Percentiles rank a stretch among this genome's conserved stretches.
These are phyloP conservation scores for Leptothorax acervorum DNA, from an alignment of 2,888 invertebrate genomes.

Conservation along the genomic window DNA sequence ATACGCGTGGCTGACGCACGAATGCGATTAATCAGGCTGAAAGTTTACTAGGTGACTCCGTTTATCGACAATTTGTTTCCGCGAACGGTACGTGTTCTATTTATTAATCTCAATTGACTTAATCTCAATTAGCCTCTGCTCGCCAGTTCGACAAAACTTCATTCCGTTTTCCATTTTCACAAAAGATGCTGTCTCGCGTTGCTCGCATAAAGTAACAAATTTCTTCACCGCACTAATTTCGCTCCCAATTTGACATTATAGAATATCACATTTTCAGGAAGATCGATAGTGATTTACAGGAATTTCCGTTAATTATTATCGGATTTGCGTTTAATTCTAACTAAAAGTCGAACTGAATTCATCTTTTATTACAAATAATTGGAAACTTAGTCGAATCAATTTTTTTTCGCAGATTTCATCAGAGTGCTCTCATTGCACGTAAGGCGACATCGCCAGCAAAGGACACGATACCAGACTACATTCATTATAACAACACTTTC, in stretches of 20 bases:
- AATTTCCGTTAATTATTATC: neutral
- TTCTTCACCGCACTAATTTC: neutral
- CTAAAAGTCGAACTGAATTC: neutral
- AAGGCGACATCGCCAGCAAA: neutral
- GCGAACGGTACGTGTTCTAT: conserved; percentile 38
- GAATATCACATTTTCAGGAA: neutral
- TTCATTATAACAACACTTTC: conserved; percentile 63
- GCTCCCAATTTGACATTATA: neutral
- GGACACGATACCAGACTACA: conserved; percentile 47
- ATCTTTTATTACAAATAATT: neutral
- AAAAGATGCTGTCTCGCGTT: neutral
- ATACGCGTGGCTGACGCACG: conserved; percentile 31
- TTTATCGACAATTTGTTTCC: conserved; percentile 61
- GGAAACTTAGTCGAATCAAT: neutral
- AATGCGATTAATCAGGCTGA: conserved; percentile 67
- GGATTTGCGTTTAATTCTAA: neutral
- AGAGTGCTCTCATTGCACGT: conserved; percentile 23
- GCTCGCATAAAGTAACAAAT: neutral
- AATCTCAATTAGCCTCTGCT: conserved; percentile 46
- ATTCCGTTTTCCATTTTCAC: neutral
- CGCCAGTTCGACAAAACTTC: neutral
- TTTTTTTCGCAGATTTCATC: conserved; percentile 1
- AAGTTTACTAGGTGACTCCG: conserved; percentile 74
- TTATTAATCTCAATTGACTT: conserved; percentile 55
- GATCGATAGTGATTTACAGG: neutral